These are phyloP conservation scores for Augochlorella aurata DNA, from an alignment of 2,888 invertebrate species.

Conservation along the genomic window DNA sequence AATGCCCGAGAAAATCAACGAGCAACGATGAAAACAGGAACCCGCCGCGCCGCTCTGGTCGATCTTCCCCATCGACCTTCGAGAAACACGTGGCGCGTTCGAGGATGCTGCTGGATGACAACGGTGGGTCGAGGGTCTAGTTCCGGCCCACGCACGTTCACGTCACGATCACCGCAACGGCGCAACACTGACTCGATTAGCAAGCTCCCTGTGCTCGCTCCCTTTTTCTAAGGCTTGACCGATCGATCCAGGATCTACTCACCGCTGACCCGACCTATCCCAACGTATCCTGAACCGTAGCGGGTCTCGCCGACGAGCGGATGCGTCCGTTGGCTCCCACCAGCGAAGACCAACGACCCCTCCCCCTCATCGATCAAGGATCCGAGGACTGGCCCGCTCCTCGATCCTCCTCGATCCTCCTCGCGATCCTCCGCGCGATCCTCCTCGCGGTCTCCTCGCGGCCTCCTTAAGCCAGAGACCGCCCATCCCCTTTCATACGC, in stretches of 20 bases:
- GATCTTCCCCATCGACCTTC: background rate
- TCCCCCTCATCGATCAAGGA: slow-evolving; percentile 26
- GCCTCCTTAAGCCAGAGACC: background rate
- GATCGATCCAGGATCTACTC: slow-evolving; percentile 48
- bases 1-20: background rate
- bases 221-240: background rate
- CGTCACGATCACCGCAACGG: slow-evolving; percentile 22
- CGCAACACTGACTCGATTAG: background rate
- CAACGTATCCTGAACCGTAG: slow-evolving; percentile 12
- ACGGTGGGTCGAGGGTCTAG: too few relatives aligned
- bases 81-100: slow-evolving; percentile 23
- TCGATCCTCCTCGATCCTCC: slow-evolving; percentile 13
- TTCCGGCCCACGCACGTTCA: slow-evolving; percentile 31
- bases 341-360: slow-evolving; percentile 5
- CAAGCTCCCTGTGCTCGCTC: background rate
- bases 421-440: slow-evolving; percentile 12
- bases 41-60: background rate
- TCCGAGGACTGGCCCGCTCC: slow-evolving; percentile 1
- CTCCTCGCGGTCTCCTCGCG: background rate
- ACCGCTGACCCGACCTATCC: slow-evolving; percentile 32
- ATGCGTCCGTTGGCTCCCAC: background rate
- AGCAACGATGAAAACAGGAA: background rate
- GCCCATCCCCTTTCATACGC: background rate
- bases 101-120: background rate
- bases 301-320: too few relatives aligned